phyloP scores from a whole-genome alignment of 2,888 invertebrate genomes.

The Ectropis crepuscularia region DNA sequence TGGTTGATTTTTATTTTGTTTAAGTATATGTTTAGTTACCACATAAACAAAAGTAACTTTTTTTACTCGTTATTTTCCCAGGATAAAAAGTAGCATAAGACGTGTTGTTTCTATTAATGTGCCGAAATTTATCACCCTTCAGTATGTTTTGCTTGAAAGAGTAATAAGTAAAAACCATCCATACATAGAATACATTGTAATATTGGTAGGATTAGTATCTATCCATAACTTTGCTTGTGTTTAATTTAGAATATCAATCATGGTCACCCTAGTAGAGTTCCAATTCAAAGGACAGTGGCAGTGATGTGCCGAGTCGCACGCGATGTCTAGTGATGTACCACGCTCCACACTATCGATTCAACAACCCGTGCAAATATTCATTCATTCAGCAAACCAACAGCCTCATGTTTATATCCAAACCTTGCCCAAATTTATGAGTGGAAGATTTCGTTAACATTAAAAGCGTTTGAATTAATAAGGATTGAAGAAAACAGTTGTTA shows the following conservation, averaged over 20 bases:
- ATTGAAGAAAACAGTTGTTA: too few relatives aligned
- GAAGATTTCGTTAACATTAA: not conserved
- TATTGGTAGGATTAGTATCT: too few relatives aligned
- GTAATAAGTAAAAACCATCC: too few relatives aligned
- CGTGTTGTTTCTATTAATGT: too few relatives aligned
- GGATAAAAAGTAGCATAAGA: too few relatives aligned
- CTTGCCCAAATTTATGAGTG: constrained; percentile 1
- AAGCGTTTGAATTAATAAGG: too few relatives aligned
- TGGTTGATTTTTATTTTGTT: not conserved
- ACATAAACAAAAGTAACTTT: not conserved
- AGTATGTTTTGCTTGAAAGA: too few relatives aligned
- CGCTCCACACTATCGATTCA: constrained; percentile 65
- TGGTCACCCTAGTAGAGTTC: constrained; percentile 50
- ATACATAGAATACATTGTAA: too few relatives aligned
- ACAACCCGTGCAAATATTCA: constrained; percentile 51
- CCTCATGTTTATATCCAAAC: constrained; percentile 35
- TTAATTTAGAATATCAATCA: constrained; percentile 3
- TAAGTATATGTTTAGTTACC: not conserved
- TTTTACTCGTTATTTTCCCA: too few relatives aligned
- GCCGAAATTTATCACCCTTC: too few relatives aligned
- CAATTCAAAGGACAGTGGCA: constrained; percentile 65
- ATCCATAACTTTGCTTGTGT: too few relatives aligned
- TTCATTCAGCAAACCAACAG: constrained; percentile 45
- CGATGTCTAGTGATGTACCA: constrained; percentile 77
- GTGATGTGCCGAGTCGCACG: constrained; percentile 68